A percentile compares a stretch with the other conserved stretches of the same genome.
These are phyloP conservation scores for Dallia pectoralis DNA, from an alignment of 2,797 vertebrate species.

Conservation along the genomic window DNA sequence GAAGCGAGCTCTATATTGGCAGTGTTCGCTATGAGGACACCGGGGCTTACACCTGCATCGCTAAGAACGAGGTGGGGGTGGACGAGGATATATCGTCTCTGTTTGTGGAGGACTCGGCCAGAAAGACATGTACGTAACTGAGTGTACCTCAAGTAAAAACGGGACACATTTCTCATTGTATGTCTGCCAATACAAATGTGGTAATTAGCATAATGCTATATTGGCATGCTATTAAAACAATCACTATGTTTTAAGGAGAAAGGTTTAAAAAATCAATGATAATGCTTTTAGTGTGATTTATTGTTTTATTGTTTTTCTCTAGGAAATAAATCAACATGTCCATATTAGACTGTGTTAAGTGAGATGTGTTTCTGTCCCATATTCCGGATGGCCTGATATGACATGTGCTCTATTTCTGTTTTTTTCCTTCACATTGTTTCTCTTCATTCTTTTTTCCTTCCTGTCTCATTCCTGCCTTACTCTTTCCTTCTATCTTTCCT, in stretches of 20 bases:
- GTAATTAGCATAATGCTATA: not conserved
- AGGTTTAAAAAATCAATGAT: no score
- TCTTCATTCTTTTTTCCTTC: not conserved
- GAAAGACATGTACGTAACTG: constrained; percentile 87
- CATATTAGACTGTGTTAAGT: not conserved
- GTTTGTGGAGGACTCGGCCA: constrained; percentile 93
- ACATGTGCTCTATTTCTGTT: not conserved
- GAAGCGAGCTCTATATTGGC: constrained; percentile 87
- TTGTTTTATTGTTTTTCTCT: not conserved
- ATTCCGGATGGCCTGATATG: constrained; percentile 25
- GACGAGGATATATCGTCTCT: constrained; percentile 97
- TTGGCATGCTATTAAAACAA: not conserved
- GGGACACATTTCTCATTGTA: not conserved
- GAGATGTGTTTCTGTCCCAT: constrained; percentile 17
- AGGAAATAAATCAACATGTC: not conserved
- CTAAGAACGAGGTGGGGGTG: constrained; percentile 95
- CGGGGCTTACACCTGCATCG: constrained; percentile 95
- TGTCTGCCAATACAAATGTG: not conserved
- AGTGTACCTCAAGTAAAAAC: not conserved
- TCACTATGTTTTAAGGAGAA: not conserved
- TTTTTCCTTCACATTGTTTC: not conserved
- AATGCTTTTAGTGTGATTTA: no score
- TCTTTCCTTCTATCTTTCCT: constrained; percentile 23
- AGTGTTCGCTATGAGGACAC: constrained; percentile 97
- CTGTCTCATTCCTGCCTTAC: not conserved